phyloP scores from a whole-genome alignment of 2,888 invertebrate species.

The Colletes collaris region DNA sequence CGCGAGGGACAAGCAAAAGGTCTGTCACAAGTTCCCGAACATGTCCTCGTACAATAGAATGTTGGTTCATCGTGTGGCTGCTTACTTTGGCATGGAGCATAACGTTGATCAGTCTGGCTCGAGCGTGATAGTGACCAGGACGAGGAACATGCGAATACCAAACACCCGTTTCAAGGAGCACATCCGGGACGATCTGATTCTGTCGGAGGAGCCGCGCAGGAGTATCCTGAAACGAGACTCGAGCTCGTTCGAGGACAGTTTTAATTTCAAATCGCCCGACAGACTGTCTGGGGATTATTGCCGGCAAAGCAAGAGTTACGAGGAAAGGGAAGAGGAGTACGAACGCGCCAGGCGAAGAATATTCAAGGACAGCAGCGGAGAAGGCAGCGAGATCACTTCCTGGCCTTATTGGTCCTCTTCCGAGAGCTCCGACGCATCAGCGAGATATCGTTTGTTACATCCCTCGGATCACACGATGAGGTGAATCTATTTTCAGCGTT shows the following conservation, averaged over 20 bases:
- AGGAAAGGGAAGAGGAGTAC: constrained; percentile 96
- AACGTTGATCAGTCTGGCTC: constrained; percentile 93
- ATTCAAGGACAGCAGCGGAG: constrained; percentile 86
- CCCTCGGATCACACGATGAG: constrained; percentile 78
- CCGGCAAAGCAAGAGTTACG: constrained; percentile 92
- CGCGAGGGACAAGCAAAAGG: constrained; percentile 87
- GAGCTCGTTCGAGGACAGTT: constrained; percentile 90
- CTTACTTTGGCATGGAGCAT: constrained; percentile 97
- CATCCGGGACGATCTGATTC: constrained; percentile 86
- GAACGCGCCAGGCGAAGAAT: constrained; percentile 93
- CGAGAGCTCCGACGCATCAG: constrained; percentile 79
- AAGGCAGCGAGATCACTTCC: constrained; percentile 77
- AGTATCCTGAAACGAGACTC: constrained; percentile 93
- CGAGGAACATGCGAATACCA: constrained; percentile 88
- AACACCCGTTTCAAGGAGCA: constrained; percentile 89
- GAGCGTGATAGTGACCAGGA: constrained; percentile 93
- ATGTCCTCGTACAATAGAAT: constrained; percentile 98
- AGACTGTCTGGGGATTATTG: constrained; percentile 86
- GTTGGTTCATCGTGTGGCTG: constrained; percentile 97
- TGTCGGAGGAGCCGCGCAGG: constrained; percentile 88
- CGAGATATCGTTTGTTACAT: constrained; percentile 78
- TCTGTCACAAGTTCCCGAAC: constrained; percentile 91
- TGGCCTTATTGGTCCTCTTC: constrained; percentile 82
- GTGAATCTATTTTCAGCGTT: constrained; percentile 54
- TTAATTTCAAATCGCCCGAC: constrained; percentile 85